Conservation (phyloP, 1,140 invertebrate genomes). For the Micrasema minimum region DNA sequence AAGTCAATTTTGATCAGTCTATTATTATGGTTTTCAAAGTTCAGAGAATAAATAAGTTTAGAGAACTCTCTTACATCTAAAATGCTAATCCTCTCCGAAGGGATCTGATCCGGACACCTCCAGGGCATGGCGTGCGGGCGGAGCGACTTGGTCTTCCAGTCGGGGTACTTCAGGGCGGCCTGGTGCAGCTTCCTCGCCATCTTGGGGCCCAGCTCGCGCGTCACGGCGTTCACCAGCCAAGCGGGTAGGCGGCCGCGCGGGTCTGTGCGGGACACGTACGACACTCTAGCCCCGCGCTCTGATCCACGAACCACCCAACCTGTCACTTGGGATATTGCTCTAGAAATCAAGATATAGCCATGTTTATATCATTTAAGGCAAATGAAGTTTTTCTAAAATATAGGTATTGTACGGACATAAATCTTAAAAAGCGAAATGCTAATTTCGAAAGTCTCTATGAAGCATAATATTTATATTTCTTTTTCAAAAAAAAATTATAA, state of each 20-base stretch:
- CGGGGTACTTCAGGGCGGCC: slow-evolving; percentile 79
- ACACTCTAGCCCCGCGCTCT: slow-evolving; percentile 73
- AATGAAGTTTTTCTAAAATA: no score
- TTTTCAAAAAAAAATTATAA: no score
- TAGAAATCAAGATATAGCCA: slow-evolving; percentile 56
- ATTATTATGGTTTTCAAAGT: no score
- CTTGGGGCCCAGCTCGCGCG: slow-evolving; percentile 87
- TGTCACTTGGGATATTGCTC: slow-evolving; percentile 76
- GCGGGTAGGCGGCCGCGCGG: slow-evolving; percentile 87
- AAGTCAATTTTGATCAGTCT: no score
- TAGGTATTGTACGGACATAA: no score
- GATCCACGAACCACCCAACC: slow-evolving; percentile 69
- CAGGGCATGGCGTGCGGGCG: slow-evolving; percentile 85
- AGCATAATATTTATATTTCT: no score
- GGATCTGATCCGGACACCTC: slow-evolving; percentile 86
- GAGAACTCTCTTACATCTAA: slow-evolving; percentile 78
- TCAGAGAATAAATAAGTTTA: no score
- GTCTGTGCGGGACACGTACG: slow-evolving; percentile 89
- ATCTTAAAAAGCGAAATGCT: no score
- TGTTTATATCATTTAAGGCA: no score
- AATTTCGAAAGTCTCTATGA: no score
- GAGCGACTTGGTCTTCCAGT: slow-evolving; percentile 80
- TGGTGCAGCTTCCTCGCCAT: slow-evolving; percentile 84
- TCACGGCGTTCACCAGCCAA: slow-evolving; percentile 91
- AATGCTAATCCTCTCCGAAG: slow-evolving; percentile 73